Base-by-base conservation (phyloP, 1,140 invertebrate genomes). In the Stegodyphus dumicola region DNA sequence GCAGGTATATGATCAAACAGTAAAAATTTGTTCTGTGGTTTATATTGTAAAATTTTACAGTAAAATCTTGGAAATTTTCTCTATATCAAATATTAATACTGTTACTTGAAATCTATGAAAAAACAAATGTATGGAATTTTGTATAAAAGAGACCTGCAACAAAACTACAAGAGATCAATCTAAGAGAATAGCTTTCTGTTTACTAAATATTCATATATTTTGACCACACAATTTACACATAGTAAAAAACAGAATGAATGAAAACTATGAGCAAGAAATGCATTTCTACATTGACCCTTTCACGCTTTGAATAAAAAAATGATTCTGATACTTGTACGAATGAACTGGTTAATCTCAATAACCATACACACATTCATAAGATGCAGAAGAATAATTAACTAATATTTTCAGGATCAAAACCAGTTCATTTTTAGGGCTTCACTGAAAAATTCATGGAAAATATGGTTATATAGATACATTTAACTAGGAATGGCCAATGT, bases 231-330 rank as follows among this genome's bases (percentile, higher is more conserved):
- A 83, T 69, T 81, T 73, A 83, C 79, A 74, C 69, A 60, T 60
- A 73, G 80, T 83, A 83, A 56, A 83, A 83, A 83, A 83, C 71
- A 75, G 71, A 83, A 75, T 74, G 70, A 81, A 73, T 71, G 60
- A 83, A 83, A 75, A 75, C 80, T 83, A 83, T 83, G 80, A 83
- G 70, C 71, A 83, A 83, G 49, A 83, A 79, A 83, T 83, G 80
- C 71, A 83, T 83, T 77, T 66, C 71, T 83, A 74, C 70, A 75
- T 53, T 74, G 70, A 77, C 54, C 71, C 80, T 83, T 83, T 83
- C 80, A 83, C 80, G 75, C 80, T 64, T 71, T 71, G 66, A 83
- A 75, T 83, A 83, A 83, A 75, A n/a, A 65, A 53, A 80, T 80
- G 77, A 80, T 71, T 69, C 77, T 60, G 51, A 71, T 54, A 80